A percentile compares a stretch with the other conserved stretches of the same genome.
These are phyloP conservation scores for Euzetes globulus DNA, from an alignment of 2,888 invertebrate genomes.

Conservation along the genomic window DNA sequence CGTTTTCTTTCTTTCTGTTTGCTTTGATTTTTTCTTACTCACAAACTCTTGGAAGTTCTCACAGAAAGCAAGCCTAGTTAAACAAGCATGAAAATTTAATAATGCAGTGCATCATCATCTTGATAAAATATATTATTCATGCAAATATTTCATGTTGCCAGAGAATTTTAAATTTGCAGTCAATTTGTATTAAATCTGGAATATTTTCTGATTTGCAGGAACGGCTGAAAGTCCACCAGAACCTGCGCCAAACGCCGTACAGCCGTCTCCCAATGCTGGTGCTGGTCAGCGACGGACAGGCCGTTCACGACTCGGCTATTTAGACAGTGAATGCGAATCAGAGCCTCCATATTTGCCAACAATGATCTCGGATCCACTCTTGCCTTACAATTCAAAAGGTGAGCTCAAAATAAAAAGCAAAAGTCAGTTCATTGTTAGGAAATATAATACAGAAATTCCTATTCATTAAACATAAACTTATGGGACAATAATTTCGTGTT, in stretches of 20 bases:
- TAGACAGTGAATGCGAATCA: constrained; percentile 41
- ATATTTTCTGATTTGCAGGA: not conserved
- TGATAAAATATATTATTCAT: too few relatives aligned
- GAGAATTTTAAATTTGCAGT: too few relatives aligned
- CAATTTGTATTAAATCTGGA: not conserved
- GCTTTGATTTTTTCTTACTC: too few relatives aligned
- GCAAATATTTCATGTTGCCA: too few relatives aligned
- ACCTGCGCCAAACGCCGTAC: constrained; percentile 39
- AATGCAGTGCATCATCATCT: too few relatives aligned
- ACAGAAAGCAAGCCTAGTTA: too few relatives aligned
- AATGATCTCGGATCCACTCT: constrained; percentile 37
- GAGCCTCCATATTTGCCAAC: constrained; percentile 41
- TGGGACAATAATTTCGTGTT: not conserved
- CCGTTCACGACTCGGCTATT: constrained; percentile 39
- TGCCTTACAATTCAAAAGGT: constrained; percentile 2
- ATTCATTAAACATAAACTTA: not conserved
- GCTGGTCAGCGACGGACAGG: constrained; percentile 36
- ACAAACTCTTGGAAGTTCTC: too few relatives aligned
- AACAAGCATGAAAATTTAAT: too few relatives aligned
- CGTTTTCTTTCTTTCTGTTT: not conserved
- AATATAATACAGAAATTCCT: not conserved
- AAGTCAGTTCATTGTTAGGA: not conserved
- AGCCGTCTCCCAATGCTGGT: constrained; percentile 37
- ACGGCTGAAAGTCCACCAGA: constrained; percentile 41
- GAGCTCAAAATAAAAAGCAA: not conserved